phyloP scores from a whole-genome alignment of 1,140 invertebrate genomes.

The Heliconius nattereri region DNA sequence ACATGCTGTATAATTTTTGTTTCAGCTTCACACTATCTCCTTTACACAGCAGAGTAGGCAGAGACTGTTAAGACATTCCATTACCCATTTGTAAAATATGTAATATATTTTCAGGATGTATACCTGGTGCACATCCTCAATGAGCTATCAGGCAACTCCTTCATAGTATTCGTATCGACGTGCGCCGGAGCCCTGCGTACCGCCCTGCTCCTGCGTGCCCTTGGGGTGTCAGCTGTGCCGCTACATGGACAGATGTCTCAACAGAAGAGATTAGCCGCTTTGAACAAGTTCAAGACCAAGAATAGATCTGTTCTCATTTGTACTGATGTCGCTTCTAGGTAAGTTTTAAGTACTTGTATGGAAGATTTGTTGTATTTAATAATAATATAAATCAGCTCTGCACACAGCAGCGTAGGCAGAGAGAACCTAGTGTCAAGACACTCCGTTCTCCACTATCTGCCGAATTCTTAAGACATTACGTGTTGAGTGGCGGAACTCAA shows the following conservation, averaged over 20 bases:
- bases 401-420: no score
- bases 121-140: constrained; percentile 98
- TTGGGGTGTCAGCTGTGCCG: constrained; percentile 95
- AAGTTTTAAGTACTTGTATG: not conserved
- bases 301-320: constrained; percentile 94
- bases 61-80: no score
- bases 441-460: no score
- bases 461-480: no score
- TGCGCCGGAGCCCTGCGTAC: constrained; percentile 95
- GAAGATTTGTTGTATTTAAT: not conserved
- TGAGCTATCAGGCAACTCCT: constrained; percentile 97
- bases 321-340: constrained; percentile 98
- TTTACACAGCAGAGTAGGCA: no score
- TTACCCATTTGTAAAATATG: not conserved
- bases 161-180: constrained; percentile 98
- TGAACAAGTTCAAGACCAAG: constrained; percentile 97
- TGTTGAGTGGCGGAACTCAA: no score
- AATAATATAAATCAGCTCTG: no score
- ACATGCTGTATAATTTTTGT: no score
- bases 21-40: no score
- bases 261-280: constrained; percentile 93
- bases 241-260: constrained; percentile 99
- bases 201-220: constrained; percentile 92
- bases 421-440: no score
- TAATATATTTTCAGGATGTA: constrained; percentile 85